These are phyloP conservation scores for Deilephila elpenor DNA, from an alignment of 2,888 invertebrate species.

Conservation along the genomic window DNA sequence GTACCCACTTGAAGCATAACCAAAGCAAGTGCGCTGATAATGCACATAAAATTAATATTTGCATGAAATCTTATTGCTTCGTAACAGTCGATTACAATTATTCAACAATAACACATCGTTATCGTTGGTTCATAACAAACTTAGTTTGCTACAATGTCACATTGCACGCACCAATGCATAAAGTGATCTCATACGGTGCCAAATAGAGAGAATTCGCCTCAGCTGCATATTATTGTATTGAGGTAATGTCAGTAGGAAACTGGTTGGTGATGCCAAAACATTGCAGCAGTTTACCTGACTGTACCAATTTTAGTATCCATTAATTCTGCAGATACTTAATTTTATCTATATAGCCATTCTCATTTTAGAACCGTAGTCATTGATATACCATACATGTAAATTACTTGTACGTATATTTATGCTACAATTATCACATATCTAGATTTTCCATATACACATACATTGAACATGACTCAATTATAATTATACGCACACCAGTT, in stretches of 20 bases:
- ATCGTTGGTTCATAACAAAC: constrained; percentile 55
- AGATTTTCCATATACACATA: background rate
- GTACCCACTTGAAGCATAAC: background rate
- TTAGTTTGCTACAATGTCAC: constrained; percentile 62
- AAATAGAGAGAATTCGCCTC: constrained; percentile 44
- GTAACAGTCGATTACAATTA: constrained; percentile 32
- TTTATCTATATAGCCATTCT: background rate
- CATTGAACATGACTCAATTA: background rate
- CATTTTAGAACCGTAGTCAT: no score
- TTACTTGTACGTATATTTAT: no score
- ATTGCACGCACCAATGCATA: constrained; percentile 62
- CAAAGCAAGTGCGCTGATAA: constrained; percentile 2
- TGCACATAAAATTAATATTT: constrained; percentile 11
- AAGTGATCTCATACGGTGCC: constrained; percentile 57
- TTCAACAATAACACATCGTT: constrained; percentile 39
- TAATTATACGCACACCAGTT: background rate
- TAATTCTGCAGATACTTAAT: background rate
- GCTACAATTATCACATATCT: background rate
- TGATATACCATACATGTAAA: no score
- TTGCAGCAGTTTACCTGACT: background rate
- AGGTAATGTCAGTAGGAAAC: constrained; percentile 24
- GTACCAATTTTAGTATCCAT: background rate
- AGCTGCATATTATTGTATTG: constrained; percentile 29
- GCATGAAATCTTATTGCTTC: constrained; percentile 21
- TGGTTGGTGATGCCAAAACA: constrained; percentile 7